Percentiles rank a stretch among this genome's conserved stretches.
These are phyloP conservation scores for Actinernus sp. DNA, from an alignment of 92 coral and sea anemone genomes.

Conservation along the genomic window DNA sequence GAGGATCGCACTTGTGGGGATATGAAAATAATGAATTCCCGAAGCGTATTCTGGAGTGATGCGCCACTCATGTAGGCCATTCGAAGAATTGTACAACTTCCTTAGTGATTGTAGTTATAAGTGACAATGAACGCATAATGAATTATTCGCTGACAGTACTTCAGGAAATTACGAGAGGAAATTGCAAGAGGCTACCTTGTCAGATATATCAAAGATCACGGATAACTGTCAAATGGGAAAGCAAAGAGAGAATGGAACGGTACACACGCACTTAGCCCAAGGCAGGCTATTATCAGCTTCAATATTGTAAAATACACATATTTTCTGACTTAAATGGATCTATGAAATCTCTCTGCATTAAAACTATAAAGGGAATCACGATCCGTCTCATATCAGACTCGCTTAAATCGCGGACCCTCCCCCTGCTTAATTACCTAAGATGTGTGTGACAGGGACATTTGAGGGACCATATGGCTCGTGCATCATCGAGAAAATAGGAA, in stretches of 20 bases:
- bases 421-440: constrained; percentile 71
- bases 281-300: constrained; percentile 86
- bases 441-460: background rate
- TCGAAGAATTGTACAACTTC: constrained; percentile 57
- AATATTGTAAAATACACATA: constrained; percentile 84
- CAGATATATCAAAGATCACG: constrained; percentile 98
- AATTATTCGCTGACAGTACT: constrained; percentile 99
- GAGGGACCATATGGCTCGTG: constrained; percentile 25
- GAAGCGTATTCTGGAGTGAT: constrained; percentile 43
- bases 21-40: constrained; percentile 42
- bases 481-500: constrained; percentile 25
- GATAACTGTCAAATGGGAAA: constrained; percentile 90
- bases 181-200: constrained; percentile 98
- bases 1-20: constrained; percentile 17
- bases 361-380: constrained; percentile 31
- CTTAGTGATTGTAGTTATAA: constrained; percentile 95
- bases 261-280: constrained; percentile 94
- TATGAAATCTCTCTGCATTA: constrained; percentile 66
- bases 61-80: constrained; percentile 51
- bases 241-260: constrained; percentile 90
- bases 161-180: constrained; percentile 99
- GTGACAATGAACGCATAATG: constrained; percentile 97
- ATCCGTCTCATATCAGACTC: constrained; percentile 66
- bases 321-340: constrained; percentile 80
- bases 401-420: constrained; percentile 50